phyloP scores from a whole-genome alignment of 2,888 invertebrate species.

The Hypercompe scribonia region DNA sequence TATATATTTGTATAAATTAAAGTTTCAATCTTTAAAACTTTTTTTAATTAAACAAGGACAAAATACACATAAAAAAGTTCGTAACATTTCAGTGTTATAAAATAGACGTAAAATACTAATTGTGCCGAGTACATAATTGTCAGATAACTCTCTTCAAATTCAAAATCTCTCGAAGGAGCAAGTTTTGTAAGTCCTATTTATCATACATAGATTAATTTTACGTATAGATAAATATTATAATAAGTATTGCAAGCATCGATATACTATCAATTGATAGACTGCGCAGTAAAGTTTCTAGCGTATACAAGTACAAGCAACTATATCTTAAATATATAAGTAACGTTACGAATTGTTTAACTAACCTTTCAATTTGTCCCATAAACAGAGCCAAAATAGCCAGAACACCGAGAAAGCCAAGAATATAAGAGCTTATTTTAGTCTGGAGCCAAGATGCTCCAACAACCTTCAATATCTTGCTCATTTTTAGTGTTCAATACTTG shows the following conservation, averaged over 20 bases:
- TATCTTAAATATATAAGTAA: not conserved
- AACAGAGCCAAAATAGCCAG: slow-evolving; percentile 90
- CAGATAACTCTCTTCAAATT: not conserved
- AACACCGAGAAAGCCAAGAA: slow-evolving; percentile 89
- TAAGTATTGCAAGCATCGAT: not conserved
- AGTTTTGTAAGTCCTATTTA: not conserved
- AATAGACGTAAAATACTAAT: not conserved
- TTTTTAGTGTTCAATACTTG: slow-evolving; percentile 55
- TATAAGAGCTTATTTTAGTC: slow-evolving; percentile 91
- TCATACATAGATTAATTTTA: no score
- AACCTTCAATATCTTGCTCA: slow-evolving; percentile 90
- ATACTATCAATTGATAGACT: not conserved
- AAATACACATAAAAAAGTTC: no score
- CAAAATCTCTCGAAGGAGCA: not conserved
- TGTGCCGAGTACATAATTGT: no score
- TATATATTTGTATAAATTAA: no score
- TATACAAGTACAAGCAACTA: not conserved
- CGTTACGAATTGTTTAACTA: slow-evolving; percentile 43
- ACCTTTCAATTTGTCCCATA: slow-evolving; percentile 90
- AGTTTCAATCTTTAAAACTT: no score
- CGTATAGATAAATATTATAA: not conserved
- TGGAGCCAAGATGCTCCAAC: slow-evolving; percentile 93
- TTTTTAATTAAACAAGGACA: not conserved
- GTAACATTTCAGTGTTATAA: not conserved
- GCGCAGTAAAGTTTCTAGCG: not conserved